Base-by-base conservation (phyloP, 2,797 vertebrate genomes). In the Onychomys torridus region DNA sequence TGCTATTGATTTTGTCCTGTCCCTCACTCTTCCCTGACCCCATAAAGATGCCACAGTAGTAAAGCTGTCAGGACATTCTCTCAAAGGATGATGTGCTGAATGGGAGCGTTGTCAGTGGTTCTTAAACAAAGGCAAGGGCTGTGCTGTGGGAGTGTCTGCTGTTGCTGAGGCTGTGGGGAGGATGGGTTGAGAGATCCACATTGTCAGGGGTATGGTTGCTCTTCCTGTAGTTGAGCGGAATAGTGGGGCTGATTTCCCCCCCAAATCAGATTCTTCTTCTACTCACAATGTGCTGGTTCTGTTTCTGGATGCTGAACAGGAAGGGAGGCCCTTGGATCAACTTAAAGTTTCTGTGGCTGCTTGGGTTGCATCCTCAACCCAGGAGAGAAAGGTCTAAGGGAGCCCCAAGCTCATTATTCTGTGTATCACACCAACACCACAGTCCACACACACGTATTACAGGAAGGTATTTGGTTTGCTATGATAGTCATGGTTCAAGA, bases 61-160 rank as follows among this genome's bases (percentile, higher is more conserved):
- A 97, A 97, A 97, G 65, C 91, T 96, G 91, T 96, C 97, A 93
- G 55, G 89, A 75, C 49, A 23, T 57, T 91, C 95, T 96, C 67
- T 76, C 67, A 81, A 92, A 97, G 93, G 91, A 96, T 92, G 89
- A 95, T 89, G 67, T 19, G 65, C 55, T 67, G 71, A 97, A 93
- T 88, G 93, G 79, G 79, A 95, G 89, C 37, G 49, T 65, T 61
- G 57, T 69, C 93, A 49, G 49, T 71, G 79, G 40, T 75, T 92
- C 89, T 93, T 94, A 75, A 94, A 94, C 69, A 92, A 82, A 96
- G 75, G 32, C 25, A 7, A 52, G 32, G 90, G 34, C n/a, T n/a
- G 59, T 40, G 85, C 46, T 90, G 61, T 16, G 61, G 81, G 57
- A 81, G 52, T 55, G n/a, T 34, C 49, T 37, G 86, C 34, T 0